Conservation (phyloP, 2,113 vertebrate genomes). For the Phoenicopterus ruber region DNA sequence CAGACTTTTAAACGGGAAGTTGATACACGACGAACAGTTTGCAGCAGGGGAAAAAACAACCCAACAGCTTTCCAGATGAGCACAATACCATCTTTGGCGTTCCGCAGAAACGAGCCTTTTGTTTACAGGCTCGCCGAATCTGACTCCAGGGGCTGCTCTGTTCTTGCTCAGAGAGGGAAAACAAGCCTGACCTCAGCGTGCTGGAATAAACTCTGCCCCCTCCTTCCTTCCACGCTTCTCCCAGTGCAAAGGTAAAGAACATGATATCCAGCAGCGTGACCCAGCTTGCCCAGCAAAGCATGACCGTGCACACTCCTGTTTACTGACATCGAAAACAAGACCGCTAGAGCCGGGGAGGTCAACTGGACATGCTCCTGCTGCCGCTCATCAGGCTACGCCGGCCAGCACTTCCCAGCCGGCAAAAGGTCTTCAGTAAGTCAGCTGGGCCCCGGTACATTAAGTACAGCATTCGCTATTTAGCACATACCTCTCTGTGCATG, state of each 20-base stretch:
- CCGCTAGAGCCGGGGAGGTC: background rate
- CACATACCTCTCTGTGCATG: background rate
- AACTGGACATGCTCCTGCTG: background rate
- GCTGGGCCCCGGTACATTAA: rapidly evolving
- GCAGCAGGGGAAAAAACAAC: background rate
- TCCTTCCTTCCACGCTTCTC: background rate
- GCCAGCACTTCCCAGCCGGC: background rate
- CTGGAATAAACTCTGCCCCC: background rate
- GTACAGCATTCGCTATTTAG: rapidly evolving
- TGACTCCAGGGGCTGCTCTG: background rate
- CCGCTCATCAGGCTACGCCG: background rate
- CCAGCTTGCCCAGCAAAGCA: background rate
- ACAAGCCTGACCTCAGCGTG: conserved; percentile 2
- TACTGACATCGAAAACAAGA: background rate
- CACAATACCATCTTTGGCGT: background rate
- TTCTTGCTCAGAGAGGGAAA: background rate
- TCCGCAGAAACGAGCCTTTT: background rate
- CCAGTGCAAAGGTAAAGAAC: background rate
- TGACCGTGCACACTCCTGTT: background rate
- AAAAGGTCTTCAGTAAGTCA: background rate
- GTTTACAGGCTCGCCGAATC: background rate
- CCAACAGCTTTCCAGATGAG: background rate
- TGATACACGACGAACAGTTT: background rate
- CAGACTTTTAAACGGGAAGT: background rate
- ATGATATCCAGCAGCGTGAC: background rate